phyloP scores from a whole-genome alignment of 2,888 invertebrate species.

The Plagodis pulveraria region DNA sequence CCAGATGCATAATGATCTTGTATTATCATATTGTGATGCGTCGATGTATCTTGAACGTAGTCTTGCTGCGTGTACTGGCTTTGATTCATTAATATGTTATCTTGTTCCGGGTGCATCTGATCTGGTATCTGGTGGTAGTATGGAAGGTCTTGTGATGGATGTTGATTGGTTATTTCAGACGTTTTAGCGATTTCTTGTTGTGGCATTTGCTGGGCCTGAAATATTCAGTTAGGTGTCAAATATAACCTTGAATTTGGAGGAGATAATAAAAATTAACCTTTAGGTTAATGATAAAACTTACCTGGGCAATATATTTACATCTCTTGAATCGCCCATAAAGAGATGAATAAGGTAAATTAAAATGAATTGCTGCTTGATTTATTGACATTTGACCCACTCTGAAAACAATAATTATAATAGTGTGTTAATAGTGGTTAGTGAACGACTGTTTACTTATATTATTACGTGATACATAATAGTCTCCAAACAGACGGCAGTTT shows the following conservation, averaged over 20 bases:
- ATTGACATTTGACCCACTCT: slow-evolving; percentile 97
- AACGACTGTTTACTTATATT: neutral
- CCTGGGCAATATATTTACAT: slow-evolving; percentile 90
- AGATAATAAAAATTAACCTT: slow-evolving; percentile 7
- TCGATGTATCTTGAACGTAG: slow-evolving; percentile 25
- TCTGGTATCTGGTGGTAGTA: slow-evolving; percentile 65
- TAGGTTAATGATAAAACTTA: slow-evolving; percentile 32
- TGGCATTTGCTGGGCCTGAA: slow-evolving; percentile 37
- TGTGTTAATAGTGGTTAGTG: too few species aligned
- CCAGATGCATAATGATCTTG: slow-evolving; percentile 33
- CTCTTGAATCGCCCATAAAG: slow-evolving; percentile 95
- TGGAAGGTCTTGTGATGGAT: slow-evolving; percentile 35
- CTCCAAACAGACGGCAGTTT: too few species aligned
- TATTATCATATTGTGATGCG: slow-evolving; percentile 42
- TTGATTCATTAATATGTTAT: slow-evolving; percentile 3
- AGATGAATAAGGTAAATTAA: slow-evolving; percentile 95
- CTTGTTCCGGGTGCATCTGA: slow-evolving; percentile 20
- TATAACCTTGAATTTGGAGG: neutral
- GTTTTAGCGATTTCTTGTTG: slow-evolving; percentile 47
- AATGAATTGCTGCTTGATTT: slow-evolving; percentile 96
- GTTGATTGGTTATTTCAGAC: slow-evolving; percentile 38
- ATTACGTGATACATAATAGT: too few species aligned
- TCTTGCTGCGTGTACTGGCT: slow-evolving; percentile 24
- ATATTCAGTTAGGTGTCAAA: slow-evolving; percentile 3
- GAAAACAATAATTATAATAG: slow-evolving; percentile 25